Base-by-base conservation (phyloP, 2,888 invertebrate species). In the Himalopsyche anomala region DNA sequence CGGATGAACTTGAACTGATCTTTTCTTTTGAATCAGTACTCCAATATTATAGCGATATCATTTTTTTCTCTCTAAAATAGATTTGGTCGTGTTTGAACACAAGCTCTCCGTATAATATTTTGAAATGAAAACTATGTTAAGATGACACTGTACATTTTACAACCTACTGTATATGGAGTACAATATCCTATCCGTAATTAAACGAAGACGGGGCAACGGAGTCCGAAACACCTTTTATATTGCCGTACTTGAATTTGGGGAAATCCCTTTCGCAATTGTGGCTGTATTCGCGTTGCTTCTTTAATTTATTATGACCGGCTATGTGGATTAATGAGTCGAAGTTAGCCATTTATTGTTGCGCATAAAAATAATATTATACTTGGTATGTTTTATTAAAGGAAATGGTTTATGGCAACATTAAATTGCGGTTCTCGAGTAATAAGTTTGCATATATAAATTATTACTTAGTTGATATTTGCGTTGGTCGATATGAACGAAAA, bases 171-270 rank as follows among this genome's bases (percentile, higher is more conserved):
- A 62, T 62, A 69, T 84, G 69, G 84, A 84, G 84, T 84, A 86
- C 86, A 84, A 69, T 62, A 83, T 38, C 82, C 36, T 80, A 84
- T 84, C 86, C 85, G 80, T 84, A 86, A 86, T 86, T 86, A 86
- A 86, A 86, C 86, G 81, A 62, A 81, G 81, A 85, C 81, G 81
- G 80, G 56, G 80, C 80, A 81, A 81, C 80, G 83, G 79, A 86
- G 45, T 80, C 82, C 45, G 81, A 81, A 81, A 81, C 81, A 81
- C 81, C 81, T 81, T 81, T 81, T 81, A 81, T 81, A 81, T 81
- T 81, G 45, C 28, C 81, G 19, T 81, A 81, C 45, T 28, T 28
- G 81, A 81, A 81, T 81, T 81, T 81, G 81, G 81, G 81, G 28
- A 81, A 82, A 42, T 42, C 56, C 69, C 69, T 69, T 38, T 42